Evolutionary conservation across 2,113 vertebrate genomes (phyloP), one percentile per base, ranked within the genome.

Genomic region (Passer montanus): DNA sequence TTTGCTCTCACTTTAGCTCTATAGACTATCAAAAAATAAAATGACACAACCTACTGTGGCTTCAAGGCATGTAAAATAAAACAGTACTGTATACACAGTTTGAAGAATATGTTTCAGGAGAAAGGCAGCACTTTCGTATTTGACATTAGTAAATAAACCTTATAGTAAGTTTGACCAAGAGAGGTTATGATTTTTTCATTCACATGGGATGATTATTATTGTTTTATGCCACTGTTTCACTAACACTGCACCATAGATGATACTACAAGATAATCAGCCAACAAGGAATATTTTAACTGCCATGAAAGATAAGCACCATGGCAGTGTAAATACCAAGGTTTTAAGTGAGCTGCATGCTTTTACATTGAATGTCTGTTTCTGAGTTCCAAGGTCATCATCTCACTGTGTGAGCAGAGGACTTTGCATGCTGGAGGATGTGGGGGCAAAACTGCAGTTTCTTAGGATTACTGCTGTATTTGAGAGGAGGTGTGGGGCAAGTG

Each of bases 21-120:
- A 58, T 7, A 73, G 46, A 43, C 58, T 87, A 69, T 83, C 70
- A 66, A 73, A 93, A 87, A 75, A 20, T 87, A 69, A 82, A 91
- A 79, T 33, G 84, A 79, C 31, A n/a, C n/a, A 91, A 68, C 20
- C 70, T 11, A 37, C 16, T 81, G 18, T 75, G 56, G 9, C 55
- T 83, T 77, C 74, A 79, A 93, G 62, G 28, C 53, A 77, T n/a
- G 15, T 80, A 72, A 94, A 94, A 84, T 86, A 72, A 84, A 77
- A 63, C 39, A 35, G n/a, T 37, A 69, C n/a, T 88, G 9, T 88
- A 56, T 73, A 74, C 22, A 55, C 21, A 92, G 26, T 56, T 14
- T 59, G n/a, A 81, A 91, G 77, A 89, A 53, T 50, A 53, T 81
- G n/a, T 86, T 89, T 76, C 72, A 70, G 67, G 50, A 35, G 53